Evolutionary conservation across 2,113 vertebrate genomes (phyloP).

Genomic region (Gadus macrocephalus): DNA sequence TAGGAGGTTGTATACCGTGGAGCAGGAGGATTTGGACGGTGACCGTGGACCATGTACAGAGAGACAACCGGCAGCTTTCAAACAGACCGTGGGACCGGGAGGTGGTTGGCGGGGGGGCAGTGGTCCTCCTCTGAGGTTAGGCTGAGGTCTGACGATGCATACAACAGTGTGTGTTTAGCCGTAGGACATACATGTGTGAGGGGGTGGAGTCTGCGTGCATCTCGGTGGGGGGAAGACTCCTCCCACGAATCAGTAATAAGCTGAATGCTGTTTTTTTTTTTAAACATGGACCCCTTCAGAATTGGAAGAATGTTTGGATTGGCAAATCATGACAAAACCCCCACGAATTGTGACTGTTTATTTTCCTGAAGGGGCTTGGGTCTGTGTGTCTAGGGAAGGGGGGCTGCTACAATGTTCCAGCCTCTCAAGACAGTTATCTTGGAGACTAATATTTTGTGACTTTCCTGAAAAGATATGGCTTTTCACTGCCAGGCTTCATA

Average conservation of each 20-base stretch:
- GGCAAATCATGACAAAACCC: conserved; percentile 2
- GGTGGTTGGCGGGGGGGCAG: too few relatives aligned
- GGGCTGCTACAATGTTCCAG: conserved; percentile 5
- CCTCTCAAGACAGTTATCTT: not conserved
- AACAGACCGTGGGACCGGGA: too few relatives aligned
- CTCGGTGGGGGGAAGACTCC: too few relatives aligned
- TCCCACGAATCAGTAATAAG: too few relatives aligned
- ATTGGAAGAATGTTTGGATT: conserved; percentile 46
- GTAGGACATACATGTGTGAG: conserved; percentile 1
- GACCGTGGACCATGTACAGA: too few relatives aligned
- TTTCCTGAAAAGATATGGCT: conserved; percentile 43
- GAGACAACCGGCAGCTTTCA: too few relatives aligned
- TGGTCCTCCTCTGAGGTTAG: too few relatives aligned
- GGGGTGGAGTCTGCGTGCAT: too few relatives aligned
- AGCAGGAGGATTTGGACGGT: too few relatives aligned
- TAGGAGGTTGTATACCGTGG: conserved; percentile 40
- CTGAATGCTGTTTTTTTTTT: not conserved
- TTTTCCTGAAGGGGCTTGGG: not conserved
- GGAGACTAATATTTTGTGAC: conserved; percentile 29
- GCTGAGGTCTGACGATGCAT: too few relatives aligned
- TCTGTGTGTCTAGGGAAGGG: too few relatives aligned
- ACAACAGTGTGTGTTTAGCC: too few relatives aligned
- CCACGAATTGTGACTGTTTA: not conserved
- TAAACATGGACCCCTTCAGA: conserved; percentile 31
- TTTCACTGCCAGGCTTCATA: conserved; percentile 39